phyloP scores from a whole-genome alignment of 2,113 vertebrate species.

The Pseudolaguvia tuberculata region DNA sequence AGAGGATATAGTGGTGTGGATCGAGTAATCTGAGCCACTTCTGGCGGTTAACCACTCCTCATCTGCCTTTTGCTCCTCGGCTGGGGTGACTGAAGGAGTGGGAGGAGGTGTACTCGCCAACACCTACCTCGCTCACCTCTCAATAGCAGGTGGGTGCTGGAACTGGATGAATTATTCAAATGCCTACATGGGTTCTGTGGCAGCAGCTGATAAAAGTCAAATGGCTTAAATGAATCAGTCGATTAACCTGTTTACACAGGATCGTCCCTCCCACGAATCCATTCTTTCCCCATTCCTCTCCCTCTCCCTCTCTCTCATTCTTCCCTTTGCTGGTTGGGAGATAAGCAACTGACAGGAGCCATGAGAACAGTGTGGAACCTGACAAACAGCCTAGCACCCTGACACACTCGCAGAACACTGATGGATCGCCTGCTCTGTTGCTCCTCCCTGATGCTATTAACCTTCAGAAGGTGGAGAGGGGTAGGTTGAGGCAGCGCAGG shows the following conservation, averaged over 20 bases:
- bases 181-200: slow-evolving; percentile 80
- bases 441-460: slow-evolving; percentile 60
- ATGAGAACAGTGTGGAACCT: slow-evolving; percentile 59
- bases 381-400: slow-evolving; percentile 63
- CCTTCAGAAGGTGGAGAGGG: slow-evolving; percentile 47
- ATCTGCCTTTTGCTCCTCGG: slow-evolving; percentile 41
- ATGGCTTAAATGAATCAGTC: slow-evolving; percentile 88
- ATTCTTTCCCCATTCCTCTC: slow-evolving; percentile 17
- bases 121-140: slow-evolving; percentile 46
- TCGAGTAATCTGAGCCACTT: slow-evolving; percentile 65
- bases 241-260: slow-evolving; percentile 90
- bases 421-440: slow-evolving; percentile 60
- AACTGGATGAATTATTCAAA: slow-evolving; percentile 87
- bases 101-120: slow-evolving; percentile 62
- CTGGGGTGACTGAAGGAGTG: slow-evolving; percentile 37
- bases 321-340: slow-evolving; percentile 53
- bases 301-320: neutral
- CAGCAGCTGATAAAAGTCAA: slow-evolving; percentile 87
- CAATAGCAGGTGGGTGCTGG: slow-evolving; percentile 78
- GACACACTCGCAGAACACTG: slow-evolving; percentile 61
- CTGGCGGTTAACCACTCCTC: slow-evolving; percentile 64
- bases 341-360: slow-evolving; percentile 74
- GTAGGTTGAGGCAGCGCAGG: slow-evolving; percentile 37
- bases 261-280: slow-evolving; percentile 57
- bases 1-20: slow-evolving; percentile 65